A percentile compares a stretch with the other conserved stretches of the same genome.
phyloP scores from a whole-genome alignment of 2,797 vertebrate species.

The Sebastes alutus region DNA sequence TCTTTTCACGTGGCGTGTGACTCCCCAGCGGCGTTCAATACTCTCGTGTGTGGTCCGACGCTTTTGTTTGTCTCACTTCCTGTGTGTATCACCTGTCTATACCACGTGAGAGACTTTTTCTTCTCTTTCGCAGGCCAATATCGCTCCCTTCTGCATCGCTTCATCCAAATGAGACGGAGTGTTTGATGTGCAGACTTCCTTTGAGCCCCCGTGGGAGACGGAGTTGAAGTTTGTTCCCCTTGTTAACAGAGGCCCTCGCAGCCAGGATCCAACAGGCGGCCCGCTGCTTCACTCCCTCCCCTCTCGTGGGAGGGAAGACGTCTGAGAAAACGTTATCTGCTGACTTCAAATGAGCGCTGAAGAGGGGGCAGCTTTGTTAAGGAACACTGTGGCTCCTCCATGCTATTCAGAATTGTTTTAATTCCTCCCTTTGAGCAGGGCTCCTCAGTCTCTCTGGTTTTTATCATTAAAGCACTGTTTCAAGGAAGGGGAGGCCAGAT shows the following conservation, averaged over 20 bases:
- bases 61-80: conserved; percentile 9
- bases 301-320: conserved; percentile 18
- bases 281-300: conserved; percentile 29
- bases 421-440: conserved; percentile 56
- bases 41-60: conserved; percentile 5
- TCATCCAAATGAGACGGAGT: conserved; percentile 44
- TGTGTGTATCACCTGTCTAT: conserved; percentile 16
- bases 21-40: conserved; percentile 8
- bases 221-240: conserved; percentile 64
- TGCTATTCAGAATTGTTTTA: conserved; percentile 58
- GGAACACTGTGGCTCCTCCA: conserved; percentile 28
- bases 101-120: neutral
- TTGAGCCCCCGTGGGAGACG: conserved; percentile 57
- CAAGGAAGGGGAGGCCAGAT: conserved; percentile 41
- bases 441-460: conserved; percentile 19
- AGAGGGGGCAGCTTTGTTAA: conserved; percentile 57
- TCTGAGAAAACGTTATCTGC: conserved; percentile 57
- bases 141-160: conserved; percentile 25
- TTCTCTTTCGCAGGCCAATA: neutral
- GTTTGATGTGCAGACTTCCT: conserved; percentile 61
- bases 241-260: conserved; percentile 60
- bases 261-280: conserved; percentile 59
- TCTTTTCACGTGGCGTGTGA: conserved; percentile 36
- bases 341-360: conserved; percentile 66
- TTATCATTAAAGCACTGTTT: conserved; percentile 51